Evolutionary conservation across 1,140 invertebrate species (phyloP).

Genomic region (Drosophila repletoides): DNA sequence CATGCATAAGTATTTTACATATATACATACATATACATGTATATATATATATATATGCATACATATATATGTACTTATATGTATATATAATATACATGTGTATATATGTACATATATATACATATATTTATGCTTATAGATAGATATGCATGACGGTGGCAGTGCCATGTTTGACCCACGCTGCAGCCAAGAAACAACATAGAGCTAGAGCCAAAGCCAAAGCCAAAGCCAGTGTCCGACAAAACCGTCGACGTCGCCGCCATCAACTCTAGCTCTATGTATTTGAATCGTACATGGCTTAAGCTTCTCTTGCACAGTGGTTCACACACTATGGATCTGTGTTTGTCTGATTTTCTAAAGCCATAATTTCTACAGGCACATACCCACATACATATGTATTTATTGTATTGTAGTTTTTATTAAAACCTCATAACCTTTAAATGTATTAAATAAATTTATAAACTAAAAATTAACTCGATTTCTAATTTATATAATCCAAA

Average conservation of each 20-base stretch:
- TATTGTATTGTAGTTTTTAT: background rate
- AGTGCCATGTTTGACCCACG: conserved; percentile 55
- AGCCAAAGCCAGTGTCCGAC: conserved; percentile 25
- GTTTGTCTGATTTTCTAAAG: background rate
- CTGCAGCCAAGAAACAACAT: conserved; percentile 34
- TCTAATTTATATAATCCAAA: too few relatives aligned
- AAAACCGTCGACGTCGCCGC: conserved; percentile 27
- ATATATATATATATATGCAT: conserved; percentile 8
- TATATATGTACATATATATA: background rate
- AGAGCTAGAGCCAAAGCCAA: conserved; percentile 10
- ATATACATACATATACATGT: conserved; percentile 8
- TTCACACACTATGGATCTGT: background rate
- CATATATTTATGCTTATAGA: conserved; percentile 13
- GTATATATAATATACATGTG: background rate
- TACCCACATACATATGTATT: background rate
- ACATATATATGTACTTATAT: background rate
- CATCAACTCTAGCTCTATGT: conserved; percentile 40
- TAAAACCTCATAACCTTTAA: too few relatives aligned
- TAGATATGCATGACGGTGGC: background rate
- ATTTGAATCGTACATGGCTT: conserved; percentile 55
- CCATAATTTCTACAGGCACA: background rate
- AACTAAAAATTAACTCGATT: too few relatives aligned
- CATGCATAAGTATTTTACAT: too few relatives aligned
- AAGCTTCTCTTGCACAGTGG: conserved; percentile 65
- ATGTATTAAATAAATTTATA: too few relatives aligned